These are phyloP conservation scores for Trinectes maculatus DNA, from an alignment of 2,113 vertebrate genomes.

Conservation along the genomic window DNA sequence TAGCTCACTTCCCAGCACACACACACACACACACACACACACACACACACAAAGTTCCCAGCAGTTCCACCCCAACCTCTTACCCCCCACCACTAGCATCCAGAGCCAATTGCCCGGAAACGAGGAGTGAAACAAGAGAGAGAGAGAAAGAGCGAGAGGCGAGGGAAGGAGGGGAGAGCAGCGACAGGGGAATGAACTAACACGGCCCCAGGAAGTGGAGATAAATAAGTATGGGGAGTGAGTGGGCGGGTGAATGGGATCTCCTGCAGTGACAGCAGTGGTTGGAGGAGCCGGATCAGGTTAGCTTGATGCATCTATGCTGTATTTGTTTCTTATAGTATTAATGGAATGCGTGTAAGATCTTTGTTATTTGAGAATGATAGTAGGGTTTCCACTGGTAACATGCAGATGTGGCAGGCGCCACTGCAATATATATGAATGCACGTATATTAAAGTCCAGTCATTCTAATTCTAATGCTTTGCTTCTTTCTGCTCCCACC, in stretches of 20 bases:
- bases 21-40: conserved; percentile 45
- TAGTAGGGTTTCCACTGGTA: too few relatives aligned
- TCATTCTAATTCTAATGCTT: too few relatives aligned
- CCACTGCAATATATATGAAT: too few relatives aligned
- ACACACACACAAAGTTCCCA: conserved; percentile 71
- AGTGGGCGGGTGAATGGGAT: conserved; percentile 55
- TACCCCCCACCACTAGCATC: conserved; percentile 76
- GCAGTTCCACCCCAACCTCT: conserved; percentile 77
- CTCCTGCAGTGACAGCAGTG: conserved; percentile 55
- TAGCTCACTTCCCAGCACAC: conserved; percentile 83
- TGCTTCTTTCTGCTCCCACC: too few relatives aligned
- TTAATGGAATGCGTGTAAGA: conserved; percentile 6
- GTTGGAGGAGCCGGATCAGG: conserved; percentile 19
- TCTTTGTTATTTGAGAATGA: conserved; percentile 31
- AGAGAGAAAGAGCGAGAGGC: conserved; percentile 36
- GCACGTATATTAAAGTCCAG: too few relatives aligned
- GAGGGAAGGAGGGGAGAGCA: conserved; percentile 62
- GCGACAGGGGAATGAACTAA: conserved; percentile 70
- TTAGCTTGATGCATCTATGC: conserved; percentile 21
- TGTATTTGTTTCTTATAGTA: conserved; percentile 28
- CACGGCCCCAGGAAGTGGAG: conserved; percentile 71
- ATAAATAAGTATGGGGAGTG: conserved; percentile 74
- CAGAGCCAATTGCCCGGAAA: conserved; percentile 85
- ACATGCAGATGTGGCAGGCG: too few relatives aligned
- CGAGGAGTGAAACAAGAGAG: conserved; percentile 71